These are phyloP conservation scores for Tenualosa ilisha DNA, from an alignment of 2,797 vertebrate genomes.

Conservation along the genomic window DNA sequence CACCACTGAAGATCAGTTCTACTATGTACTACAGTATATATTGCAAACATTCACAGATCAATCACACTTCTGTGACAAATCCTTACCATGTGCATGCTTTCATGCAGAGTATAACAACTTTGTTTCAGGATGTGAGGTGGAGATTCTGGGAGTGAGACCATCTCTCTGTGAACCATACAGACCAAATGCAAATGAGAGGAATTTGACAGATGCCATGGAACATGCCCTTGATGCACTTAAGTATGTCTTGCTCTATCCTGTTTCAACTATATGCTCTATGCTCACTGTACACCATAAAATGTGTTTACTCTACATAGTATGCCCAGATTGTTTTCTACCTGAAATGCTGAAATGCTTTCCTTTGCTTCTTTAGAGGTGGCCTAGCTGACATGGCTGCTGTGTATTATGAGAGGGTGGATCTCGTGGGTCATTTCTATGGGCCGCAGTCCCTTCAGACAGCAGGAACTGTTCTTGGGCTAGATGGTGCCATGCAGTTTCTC, in stretches of 20 bases:
- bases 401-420: slow-evolving; percentile 91
- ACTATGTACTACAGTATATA: too few relatives aligned
- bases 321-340: not conserved
- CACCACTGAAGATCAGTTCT: too few relatives aligned
- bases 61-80: not conserved
- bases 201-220: slow-evolving; percentile 80
- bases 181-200: slow-evolving; percentile 78
- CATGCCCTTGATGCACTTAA: slow-evolving; percentile 78
- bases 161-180: slow-evolving; percentile 86
- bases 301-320: too few relatives aligned
- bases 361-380: slow-evolving; percentile 60
- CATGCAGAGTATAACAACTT: not conserved
- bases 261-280: not conserved
- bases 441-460: slow-evolving; percentile 81
- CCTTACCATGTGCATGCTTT: not conserved
- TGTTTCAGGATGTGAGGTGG: slow-evolving; percentile 86
- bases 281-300: too few relatives aligned
- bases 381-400: slow-evolving; percentile 83
- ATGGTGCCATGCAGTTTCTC: slow-evolving; percentile 79
- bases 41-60: not conserved
- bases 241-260: slow-evolving; percentile 64
- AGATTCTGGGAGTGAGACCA: slow-evolving; percentile 86
- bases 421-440: slow-evolving; percentile 90
- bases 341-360: not conserved
- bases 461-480: slow-evolving; percentile 76